Evolutionary conservation across 2,888 invertebrate species (phyloP).

Genomic region (Augiades crinisus): DNA sequence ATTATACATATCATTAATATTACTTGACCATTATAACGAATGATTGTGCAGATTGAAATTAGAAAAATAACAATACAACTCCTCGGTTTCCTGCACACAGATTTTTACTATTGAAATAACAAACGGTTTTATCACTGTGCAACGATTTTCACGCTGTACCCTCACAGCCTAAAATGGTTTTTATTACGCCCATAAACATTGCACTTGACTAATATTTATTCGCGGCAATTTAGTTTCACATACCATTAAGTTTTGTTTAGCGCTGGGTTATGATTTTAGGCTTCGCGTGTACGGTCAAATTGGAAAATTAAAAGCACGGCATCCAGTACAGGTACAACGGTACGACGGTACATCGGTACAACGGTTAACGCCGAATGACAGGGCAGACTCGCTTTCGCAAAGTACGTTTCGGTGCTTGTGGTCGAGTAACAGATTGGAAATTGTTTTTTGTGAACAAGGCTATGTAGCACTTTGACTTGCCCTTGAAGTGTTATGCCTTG

Average conservation of each 20-base stretch:
- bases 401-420: neutral
- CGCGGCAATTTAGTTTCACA: slow-evolving; percentile 38
- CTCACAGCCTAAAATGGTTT: slow-evolving; percentile 18
- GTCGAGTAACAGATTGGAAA: neutral
- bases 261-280: slow-evolving; percentile 33
- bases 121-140: slow-evolving; percentile 9
- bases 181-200: slow-evolving; percentile 29
- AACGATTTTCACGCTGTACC: neutral
- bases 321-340: slow-evolving; percentile 9
- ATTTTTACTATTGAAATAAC: neutral
- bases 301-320: slow-evolving; percentile 27
- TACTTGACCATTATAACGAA: too few relatives aligned
- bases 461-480: too few relatives aligned
- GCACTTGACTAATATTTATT: slow-evolving; percentile 28
- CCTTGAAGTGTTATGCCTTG: too few relatives aligned
- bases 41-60: too few relatives aligned
- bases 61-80: too few relatives aligned
- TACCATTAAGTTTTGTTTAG: slow-evolving; percentile 38
- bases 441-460: too few relatives aligned
- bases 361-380: too few relatives aligned
- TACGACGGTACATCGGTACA: too few relatives aligned
- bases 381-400: slow-evolving; percentile 7
- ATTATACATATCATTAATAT: too few relatives aligned
- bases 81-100: too few relatives aligned
- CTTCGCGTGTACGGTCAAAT: slow-evolving; percentile 33